phyloP scores from a whole-genome alignment of 2,797 vertebrate genomes.

The Falco columbarius region DNA sequence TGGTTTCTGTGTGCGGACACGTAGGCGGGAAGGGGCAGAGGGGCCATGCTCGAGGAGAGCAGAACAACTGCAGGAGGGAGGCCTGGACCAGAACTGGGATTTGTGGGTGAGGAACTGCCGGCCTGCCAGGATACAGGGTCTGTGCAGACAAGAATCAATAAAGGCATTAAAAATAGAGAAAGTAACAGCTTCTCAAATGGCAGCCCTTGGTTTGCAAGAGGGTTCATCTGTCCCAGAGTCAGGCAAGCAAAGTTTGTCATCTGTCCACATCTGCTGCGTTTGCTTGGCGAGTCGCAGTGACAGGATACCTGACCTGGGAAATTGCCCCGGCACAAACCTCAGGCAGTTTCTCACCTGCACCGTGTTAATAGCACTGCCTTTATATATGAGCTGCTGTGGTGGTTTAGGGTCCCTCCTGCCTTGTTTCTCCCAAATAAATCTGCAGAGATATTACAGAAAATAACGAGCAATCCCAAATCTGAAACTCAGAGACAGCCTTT shows the following conservation, averaged over 20 bases:
- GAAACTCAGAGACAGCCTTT: neutral
- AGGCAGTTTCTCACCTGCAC: neutral
- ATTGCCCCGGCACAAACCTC: neutral
- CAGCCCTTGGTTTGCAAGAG: neutral
- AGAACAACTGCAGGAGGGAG: neutral
- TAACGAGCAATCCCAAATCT: neutral
- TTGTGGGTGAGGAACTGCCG: neutral
- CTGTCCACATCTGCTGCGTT: neutral
- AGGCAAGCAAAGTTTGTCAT: neutral
- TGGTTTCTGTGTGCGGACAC: neutral
- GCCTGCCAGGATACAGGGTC: neutral
- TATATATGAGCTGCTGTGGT: neutral
- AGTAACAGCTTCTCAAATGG: neutral
- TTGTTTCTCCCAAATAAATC: neutral
- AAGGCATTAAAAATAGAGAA: neutral
- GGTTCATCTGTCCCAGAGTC: neutral
- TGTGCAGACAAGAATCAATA: neutral
- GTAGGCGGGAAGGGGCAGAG: neutral
- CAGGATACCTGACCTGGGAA: neutral
- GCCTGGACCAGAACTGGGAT: neutral
- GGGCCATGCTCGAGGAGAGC: neutral
- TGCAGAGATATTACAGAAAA: neutral
- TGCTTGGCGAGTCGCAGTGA: neutral
- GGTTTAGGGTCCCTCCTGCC: rapidly evolving
- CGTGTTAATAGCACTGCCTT: neutral